Evolutionary conservation across 1,140 invertebrate species (phyloP).

Genomic region (Anastatus disparis): DNA sequence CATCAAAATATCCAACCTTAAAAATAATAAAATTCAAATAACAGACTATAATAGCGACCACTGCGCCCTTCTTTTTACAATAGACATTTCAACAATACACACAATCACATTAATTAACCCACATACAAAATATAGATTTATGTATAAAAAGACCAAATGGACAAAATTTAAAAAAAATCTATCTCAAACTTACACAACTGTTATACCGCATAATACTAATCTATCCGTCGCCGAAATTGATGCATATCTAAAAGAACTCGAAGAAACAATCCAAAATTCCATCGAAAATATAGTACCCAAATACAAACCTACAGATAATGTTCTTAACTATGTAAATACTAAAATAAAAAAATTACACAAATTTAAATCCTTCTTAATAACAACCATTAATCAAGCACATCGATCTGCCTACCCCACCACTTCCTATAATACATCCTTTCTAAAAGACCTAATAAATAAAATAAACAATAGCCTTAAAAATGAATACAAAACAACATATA

Average conservation of each 20-base stretch:
- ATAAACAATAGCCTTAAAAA: background rate
- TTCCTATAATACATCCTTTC: background rate
- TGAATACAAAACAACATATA: background rate
- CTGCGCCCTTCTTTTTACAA: no score
- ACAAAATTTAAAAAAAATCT: background rate
- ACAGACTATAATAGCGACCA: no score
- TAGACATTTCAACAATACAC: no score
- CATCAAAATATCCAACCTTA: no score
- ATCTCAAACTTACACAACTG: background rate
- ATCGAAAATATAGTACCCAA: background rate
- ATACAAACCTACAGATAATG: background rate
- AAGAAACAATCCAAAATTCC: conserved; percentile 2
- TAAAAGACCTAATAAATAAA: background rate
- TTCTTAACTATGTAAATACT: background rate
- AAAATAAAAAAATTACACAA: conserved; percentile 14
- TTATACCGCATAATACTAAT: background rate
- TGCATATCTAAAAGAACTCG: background rate
- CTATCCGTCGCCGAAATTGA: background rate
- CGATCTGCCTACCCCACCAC: background rate
- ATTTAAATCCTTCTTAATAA: conserved; percentile 13
- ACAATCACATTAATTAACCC: no score
- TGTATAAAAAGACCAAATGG: no score
- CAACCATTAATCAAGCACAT: no score
- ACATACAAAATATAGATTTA: no score
- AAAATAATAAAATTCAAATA: no score